Evolutionary conservation across 2,113 vertebrate genomes (phyloP), one percentile per base, ranked within the genome.

Genomic region (Oreochromis tanganicae): DNA sequence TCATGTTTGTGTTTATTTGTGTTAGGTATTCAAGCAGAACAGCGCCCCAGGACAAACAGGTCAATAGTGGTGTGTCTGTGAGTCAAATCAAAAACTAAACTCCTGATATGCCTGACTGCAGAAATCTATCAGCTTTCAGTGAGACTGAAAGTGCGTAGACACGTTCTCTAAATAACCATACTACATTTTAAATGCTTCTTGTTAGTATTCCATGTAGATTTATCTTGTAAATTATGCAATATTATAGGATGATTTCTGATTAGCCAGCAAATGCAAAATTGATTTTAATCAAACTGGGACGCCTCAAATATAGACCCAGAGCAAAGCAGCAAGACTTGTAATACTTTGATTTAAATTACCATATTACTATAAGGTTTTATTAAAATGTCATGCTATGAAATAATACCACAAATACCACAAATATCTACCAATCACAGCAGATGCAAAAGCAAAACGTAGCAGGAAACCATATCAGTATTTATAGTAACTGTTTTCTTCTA

Each of bases 21-120:
- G 86, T 88, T 91, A 93, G 94, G 87, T 85, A 61, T 82, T 91
- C 57, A 27, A 88, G 88, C 86, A 91, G 86, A 88, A 48, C 81
- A 38, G 87, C 81, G 21, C 66, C 34, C 52, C 38, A 71, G 88
- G 81, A 85, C 88, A 92, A 89, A 89, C 86, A 88, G 90, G 90
- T 94, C 86, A 85, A 17, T 80, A 85, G 80, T 29, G n/a, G 57
- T 52, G 85, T 59, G 66, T 63, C 66, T 55, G 80, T 46, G 84
- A 83, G 87, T 52, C 87, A 85, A 81, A 88, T 34, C 79, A 84
- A 83, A 87, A 82, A 57, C 4, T 66, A 82, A 81, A 17, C 86
- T 92, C 88, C 91, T 91, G 88, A 16, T 8, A 38, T 59, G 34
- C 57, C 85, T 83, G 81, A 86, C 50, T 21, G 48, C 48, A 85